Evolutionary conservation across 1,140 invertebrate genomes (phyloP).

Genomic region (Holotrichia oblita): DNA sequence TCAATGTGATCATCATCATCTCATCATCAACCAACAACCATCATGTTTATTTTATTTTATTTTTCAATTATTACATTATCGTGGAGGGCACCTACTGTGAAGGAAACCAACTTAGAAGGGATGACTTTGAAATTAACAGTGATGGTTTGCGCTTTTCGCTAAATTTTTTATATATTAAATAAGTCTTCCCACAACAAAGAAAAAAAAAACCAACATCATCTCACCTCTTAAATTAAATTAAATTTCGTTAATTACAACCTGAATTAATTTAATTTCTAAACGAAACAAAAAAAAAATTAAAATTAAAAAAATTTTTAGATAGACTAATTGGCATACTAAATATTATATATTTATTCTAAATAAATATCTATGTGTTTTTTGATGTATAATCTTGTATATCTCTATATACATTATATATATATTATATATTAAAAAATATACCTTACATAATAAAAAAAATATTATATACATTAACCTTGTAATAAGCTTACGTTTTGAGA

Average conservation of each 20-base stretch:
- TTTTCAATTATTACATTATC: too few relatives aligned
- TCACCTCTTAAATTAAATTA: constrained; percentile 4
- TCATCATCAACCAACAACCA: too few relatives aligned
- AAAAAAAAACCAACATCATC: neutral
- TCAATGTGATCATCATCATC: too few relatives aligned
- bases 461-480: neutral
- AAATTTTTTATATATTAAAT: constrained; percentile 1
- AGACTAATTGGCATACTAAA: constrained; percentile 52
- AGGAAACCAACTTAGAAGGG: too few relatives aligned
- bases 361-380: constrained; percentile 49
- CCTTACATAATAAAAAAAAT: neutral
- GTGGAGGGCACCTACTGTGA: too few relatives aligned
- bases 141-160: constrained; percentile 1
- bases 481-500: constrained; percentile 34
- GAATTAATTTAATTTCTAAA: neutral
- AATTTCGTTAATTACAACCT: too few relatives aligned
- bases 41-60: too few relatives aligned
- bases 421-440: constrained; percentile 24
- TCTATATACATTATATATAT: constrained; percentile 19
- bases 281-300: constrained; percentile 16
- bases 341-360: constrained; percentile 15
- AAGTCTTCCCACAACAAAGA: neutral
- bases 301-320: constrained; percentile 49
- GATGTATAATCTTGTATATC: constrained; percentile 50
- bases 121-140: neutral